These are phyloP conservation scores for Eonycteris spelaea DNA, from an alignment of 2,113 vertebrate genomes.

Conservation along the genomic window DNA sequence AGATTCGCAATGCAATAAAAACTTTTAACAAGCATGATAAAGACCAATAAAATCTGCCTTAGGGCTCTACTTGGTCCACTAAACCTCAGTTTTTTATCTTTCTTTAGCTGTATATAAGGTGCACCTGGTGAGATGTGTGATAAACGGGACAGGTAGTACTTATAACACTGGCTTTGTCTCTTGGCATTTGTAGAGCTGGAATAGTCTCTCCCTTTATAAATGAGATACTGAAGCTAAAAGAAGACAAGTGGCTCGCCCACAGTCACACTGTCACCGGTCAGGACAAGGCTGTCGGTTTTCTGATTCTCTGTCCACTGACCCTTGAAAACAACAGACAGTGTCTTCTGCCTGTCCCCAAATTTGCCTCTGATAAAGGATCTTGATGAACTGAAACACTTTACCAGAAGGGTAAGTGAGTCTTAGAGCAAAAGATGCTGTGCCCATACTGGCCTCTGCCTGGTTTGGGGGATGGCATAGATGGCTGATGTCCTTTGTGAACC, in stretches of 20 bases:
- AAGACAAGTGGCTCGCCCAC: neutral
- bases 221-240: neutral
- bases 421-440: neutral
- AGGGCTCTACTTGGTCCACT: neutral
- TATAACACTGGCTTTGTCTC: neutral
- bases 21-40: neutral
- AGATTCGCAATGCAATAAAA: neutral
- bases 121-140: neutral
- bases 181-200: neutral
- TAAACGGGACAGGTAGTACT: neutral
- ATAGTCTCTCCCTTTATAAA: neutral
- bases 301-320: neutral
- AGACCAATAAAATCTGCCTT: neutral
- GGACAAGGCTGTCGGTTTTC: neutral
- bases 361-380: neutral
- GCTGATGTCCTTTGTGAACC: constrained; percentile 47
- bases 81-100: neutral
- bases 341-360: neutral
- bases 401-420: neutral
- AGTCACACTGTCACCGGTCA: neutral
- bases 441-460: neutral
- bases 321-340: neutral
- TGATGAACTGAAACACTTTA: constrained; percentile 44
- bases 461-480: neutral
- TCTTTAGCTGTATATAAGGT: neutral